Base-by-base conservation (phyloP, 2,797 vertebrate genomes). In the Crenichthys baileyi region DNA sequence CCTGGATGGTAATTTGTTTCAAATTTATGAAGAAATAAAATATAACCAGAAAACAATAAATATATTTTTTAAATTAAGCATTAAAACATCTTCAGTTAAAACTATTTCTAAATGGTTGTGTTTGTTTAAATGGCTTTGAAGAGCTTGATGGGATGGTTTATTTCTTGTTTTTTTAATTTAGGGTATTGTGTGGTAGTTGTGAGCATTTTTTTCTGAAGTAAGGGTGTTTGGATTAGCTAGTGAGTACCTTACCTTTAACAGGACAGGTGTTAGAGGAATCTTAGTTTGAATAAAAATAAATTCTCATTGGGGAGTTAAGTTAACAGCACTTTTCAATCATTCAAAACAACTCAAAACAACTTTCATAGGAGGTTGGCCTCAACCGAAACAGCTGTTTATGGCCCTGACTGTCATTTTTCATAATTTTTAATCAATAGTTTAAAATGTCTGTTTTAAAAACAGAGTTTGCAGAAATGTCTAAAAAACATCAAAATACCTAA, bases 1-100 rank as follows among this genome's bases (percentile, higher is more conserved):
- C 16, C 68, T n/a, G 26, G 46, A 60, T 39, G 5, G n/a, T 6
- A 22, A 51, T 51, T 71, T 71, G 63, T 82, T 26, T 44, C 81
- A 46, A 73, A 73, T 50, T 76, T 4, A 16, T 51, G 73, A 53
- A n/a, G 53, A 26, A 31, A 39, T 8, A 15, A 60, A 65, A 72
- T 63, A 65, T 7, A 71, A 48, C 18, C 48, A 29, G 12, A 11
- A 65, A 75, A 22, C 36, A 58, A n/a, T 63, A 5, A 4, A 50
- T 24, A 12, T 63, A 2, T 65, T n/a, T 61, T 44, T 2, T 5
- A 22, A 44, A 51, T 50, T n/a, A 41, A 36, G 22, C 50, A 31
- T 9, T 9, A 31, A 36, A 72, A 72, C 61, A 36, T 51, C 7
- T 68, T 51, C 9, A 72, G 18, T 48, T 6, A 48, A 51, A 31